Percentiles rank a stretch among this genome's conserved stretches.
Conservation (phyloP, 2,797 vertebrate genomes). For the Pangasius sanitwongsei region DNA sequence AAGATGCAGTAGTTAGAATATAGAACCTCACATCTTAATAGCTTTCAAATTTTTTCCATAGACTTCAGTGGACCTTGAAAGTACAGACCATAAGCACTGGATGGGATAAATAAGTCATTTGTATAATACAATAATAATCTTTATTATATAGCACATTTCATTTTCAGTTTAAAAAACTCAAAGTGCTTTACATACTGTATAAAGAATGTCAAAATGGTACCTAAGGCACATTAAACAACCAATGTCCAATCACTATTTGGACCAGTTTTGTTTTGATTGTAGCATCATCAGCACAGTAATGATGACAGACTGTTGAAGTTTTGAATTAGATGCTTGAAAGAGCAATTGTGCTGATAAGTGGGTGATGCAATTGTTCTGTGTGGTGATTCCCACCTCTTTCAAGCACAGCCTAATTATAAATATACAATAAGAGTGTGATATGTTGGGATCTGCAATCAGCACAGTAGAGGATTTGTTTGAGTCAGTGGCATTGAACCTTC, state of each 20-base stretch:
- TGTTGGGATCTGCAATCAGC: slow-evolving; percentile 15
- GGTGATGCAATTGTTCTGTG: slow-evolving; percentile 31
- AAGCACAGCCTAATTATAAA: slow-evolving; percentile 36
- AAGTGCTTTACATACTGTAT: too few relatives aligned
- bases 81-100: not conserved
- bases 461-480: slow-evolving; percentile 19
- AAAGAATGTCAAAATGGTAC: not conserved
- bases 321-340: slow-evolving; percentile 11
- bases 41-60: not conserved
- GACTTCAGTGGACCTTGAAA: not conserved
- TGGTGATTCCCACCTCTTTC: slow-evolving; percentile 39
- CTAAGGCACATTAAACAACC: not conserved
- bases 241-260: not conserved
- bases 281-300: not conserved
- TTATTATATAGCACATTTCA: not conserved
- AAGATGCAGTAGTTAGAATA: not conserved
- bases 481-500: slow-evolving; percentile 31
- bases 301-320: slow-evolving; percentile 1
- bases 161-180: not conserved
- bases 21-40: not conserved
- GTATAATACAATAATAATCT: not conserved
- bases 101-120: not conserved
- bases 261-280: slow-evolving; percentile 1
- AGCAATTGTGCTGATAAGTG: slow-evolving; percentile 5
- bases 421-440: slow-evolving; percentile 29